These are phyloP conservation scores for Podocnemis expansa DNA, from an alignment of 2,113 vertebrate species.

Conservation along the genomic window DNA sequence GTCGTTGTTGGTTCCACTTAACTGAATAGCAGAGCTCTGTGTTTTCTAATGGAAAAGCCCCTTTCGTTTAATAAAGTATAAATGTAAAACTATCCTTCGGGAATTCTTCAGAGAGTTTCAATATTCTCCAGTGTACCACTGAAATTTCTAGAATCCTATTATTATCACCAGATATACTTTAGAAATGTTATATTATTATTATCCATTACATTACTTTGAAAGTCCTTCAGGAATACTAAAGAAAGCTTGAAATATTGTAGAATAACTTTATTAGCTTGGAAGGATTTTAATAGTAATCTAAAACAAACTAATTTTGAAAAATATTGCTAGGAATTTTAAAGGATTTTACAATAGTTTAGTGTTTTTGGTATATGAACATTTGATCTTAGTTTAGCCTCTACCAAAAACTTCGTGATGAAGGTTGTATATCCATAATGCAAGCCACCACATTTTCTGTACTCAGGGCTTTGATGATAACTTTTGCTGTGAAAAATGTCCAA, in stretches of 20 bases:
- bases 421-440: neutral
- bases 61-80: slow-evolving; percentile 25
- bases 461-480: neutral
- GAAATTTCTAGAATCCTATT: slow-evolving; percentile 36
- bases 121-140: slow-evolving; percentile 34
- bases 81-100: slow-evolving; percentile 3
- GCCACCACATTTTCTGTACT: neutral
- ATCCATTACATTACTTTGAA: neutral
- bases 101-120: slow-evolving; percentile 25
- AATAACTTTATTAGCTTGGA: slow-evolving; percentile 25
- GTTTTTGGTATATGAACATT: neutral
- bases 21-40: slow-evolving; percentile 23
- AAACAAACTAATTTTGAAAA: neutral
- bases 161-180: slow-evolving; percentile 1
- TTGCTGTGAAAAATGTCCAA: neutral
- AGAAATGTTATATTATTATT: neutral
- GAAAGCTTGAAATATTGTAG: neutral
- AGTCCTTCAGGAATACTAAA: slow-evolving; percentile 1
- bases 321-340: slow-evolving; percentile 2
- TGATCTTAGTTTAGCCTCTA: slow-evolving; percentile 38
- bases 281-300: slow-evolving; percentile 9
- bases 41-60: slow-evolving; percentile 6
- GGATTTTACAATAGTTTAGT: neutral
- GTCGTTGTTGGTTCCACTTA: neutral
- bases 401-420: neutral